Evolutionary conservation across 2,888 invertebrate species (phyloP), one percentile per base, ranked within the genome.

Genomic region (Drosophila merina): DNA sequence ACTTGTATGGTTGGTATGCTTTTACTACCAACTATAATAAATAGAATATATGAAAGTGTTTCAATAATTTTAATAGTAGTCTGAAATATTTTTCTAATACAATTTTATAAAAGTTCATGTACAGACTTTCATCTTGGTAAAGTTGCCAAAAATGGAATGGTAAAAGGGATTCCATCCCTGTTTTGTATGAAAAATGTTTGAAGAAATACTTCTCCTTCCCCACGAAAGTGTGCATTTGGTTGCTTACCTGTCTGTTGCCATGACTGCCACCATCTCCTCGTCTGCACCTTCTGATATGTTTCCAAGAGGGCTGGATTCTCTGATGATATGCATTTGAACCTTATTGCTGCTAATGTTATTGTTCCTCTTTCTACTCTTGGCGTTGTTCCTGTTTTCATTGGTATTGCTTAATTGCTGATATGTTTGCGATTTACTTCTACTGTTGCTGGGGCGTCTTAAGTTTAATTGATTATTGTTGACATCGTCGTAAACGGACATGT

Each of bases 401-500:
- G 40, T 66, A 59, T 72, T 68, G 67, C 72, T 76, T 57, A 49
- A 67, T 57, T 44, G 57, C 30, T 75, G 75, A 59, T 75, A 72
- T 73, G 77, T 57, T 49, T 77, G 60, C 54, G 67, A 60, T 57
- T 69, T 68, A 38, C 55, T 49, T 38, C 45, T 58, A 52, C 55
- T 72, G 57, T 56, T 62, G 56, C 47, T 55, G 51, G 66, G 82
- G 70, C 86, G 88, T 74, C 89, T 88, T 80, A 91, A 81, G 79
- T 91, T 91, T 78, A 91, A 88, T 83, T 90, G 91, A 89, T 91
- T 91, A 89, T 91, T 91, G 75, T 91, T 91, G 75, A 91, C 91
- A 82, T 91, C 91, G 78, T 91, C 91, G 67, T 91, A 91, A 52
- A 90, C 87, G 63, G 91, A 91, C 89, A 90, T 90, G 79, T 91